Evolutionary conservation across 2,113 vertebrate species (phyloP).

Genomic region (Grallaria varia): DNA sequence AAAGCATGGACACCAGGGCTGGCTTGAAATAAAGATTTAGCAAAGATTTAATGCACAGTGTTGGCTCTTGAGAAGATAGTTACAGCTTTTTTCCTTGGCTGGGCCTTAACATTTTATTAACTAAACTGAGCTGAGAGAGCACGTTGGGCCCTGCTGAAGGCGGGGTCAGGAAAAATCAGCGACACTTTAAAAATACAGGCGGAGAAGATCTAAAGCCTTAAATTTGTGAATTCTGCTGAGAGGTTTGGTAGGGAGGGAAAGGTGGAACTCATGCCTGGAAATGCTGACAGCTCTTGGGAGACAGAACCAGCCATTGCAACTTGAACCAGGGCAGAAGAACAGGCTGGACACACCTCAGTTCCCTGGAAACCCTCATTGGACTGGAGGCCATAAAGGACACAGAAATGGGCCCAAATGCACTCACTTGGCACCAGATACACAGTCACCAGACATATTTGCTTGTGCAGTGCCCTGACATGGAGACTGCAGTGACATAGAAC

Average conservation of each 20-base stretch:
- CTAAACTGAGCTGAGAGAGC: neutral
- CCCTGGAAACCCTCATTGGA: neutral
- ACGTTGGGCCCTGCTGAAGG: neutral
- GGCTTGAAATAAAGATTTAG: neutral
- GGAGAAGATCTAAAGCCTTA: neutral
- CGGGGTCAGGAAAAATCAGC: neutral
- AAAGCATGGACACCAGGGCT: neutral
- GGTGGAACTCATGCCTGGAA: neutral
- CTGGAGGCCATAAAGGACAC: neutral
- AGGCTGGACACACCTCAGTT: neutral
- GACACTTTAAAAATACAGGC: neutral
- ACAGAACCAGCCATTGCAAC: neutral
- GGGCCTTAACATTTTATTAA: neutral
- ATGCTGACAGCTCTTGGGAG: neutral
- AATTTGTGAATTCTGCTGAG: neutral
- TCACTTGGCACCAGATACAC: neutral
- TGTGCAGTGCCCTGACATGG: neutral
- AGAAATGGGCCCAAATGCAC: neutral
- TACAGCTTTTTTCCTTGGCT: neutral
- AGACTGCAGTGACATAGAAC: rapidly evolving
- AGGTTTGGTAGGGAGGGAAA: neutral
- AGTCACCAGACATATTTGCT: rapidly evolving
- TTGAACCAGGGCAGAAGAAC: neutral
- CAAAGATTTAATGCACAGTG: neutral
- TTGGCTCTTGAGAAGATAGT: neutral